A percentile compares a stretch with the other conserved stretches of the same genome.
Evolutionary conservation across 2,113 vertebrate species (phyloP).

Genomic region (Ochotona curzoniae): DNA sequence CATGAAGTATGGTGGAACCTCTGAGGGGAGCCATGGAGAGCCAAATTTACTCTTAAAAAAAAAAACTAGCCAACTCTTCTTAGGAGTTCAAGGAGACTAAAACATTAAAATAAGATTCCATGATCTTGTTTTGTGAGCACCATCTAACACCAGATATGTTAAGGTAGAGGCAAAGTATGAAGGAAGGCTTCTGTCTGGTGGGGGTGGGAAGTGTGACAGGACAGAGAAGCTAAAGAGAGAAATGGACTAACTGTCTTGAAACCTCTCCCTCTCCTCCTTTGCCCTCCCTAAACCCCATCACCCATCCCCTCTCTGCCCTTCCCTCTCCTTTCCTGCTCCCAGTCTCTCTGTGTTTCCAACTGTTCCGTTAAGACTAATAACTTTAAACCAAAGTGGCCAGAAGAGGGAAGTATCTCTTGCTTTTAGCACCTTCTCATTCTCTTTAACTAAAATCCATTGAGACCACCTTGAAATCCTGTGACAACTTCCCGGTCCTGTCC

Average conservation of each 20-base stretch:
- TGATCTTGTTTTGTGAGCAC: background rate
- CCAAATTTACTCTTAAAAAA: background rate
- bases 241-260: background rate
- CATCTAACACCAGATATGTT: background rate
- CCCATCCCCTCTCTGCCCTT: background rate
- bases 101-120: background rate
- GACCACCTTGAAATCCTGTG: background rate
- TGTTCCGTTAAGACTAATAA: background rate
- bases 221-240: background rate
- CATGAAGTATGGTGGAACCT: background rate
- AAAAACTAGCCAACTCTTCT: background rate
- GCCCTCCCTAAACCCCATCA: too few relatives aligned
- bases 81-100: background rate
- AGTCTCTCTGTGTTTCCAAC: background rate
- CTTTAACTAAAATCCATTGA: background rate
- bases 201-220: background rate
- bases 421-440: too few relatives aligned
- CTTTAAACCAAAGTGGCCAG: background rate
- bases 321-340: background rate
- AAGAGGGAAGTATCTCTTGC: too few relatives aligned
- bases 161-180: background rate
- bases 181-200: background rate
- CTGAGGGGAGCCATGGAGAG: background rate
- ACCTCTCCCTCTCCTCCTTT: background rate
- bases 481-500: background rate